Conservation (phyloP, 2,113 vertebrate species). For the Morone saxatilis region DNA sequence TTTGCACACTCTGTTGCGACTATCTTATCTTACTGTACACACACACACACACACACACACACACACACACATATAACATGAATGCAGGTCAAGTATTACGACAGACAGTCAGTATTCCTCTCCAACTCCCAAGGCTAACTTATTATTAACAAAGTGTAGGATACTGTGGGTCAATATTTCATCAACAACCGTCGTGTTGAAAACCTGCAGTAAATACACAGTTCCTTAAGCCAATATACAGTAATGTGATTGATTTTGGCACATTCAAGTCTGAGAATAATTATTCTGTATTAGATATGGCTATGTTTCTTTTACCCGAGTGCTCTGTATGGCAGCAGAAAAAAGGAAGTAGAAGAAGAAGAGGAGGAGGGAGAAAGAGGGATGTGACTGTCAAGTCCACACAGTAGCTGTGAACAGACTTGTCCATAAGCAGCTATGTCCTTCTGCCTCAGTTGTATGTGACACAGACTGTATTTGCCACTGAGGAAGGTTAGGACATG, state of each 20-base stretch:
- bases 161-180: conserved; percentile 3
- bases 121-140: not conserved
- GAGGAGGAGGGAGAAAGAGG: not conserved
- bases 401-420: not conserved
- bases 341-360: not conserved
- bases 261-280: not conserved
- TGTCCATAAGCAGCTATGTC: not conserved
- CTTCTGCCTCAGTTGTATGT: not conserved
- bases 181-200: not conserved
- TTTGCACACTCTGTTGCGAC: not conserved
- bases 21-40: not conserved
- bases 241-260: not conserved
- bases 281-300: not conserved
- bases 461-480: not conserved
- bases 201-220: not conserved
- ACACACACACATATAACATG: not conserved
- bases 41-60: conserved; percentile 1
- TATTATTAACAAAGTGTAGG: conserved; percentile 26
- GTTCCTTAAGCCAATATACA: not conserved
- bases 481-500: not conserved
- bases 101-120: not conserved
- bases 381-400: not conserved
- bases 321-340: not conserved
- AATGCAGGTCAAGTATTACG: conserved; percentile 4
- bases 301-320: conserved; percentile 40